These are phyloP conservation scores for Tenthredo amoena DNA, from an alignment of 2,888 invertebrate genomes.

Conservation along the genomic window DNA sequence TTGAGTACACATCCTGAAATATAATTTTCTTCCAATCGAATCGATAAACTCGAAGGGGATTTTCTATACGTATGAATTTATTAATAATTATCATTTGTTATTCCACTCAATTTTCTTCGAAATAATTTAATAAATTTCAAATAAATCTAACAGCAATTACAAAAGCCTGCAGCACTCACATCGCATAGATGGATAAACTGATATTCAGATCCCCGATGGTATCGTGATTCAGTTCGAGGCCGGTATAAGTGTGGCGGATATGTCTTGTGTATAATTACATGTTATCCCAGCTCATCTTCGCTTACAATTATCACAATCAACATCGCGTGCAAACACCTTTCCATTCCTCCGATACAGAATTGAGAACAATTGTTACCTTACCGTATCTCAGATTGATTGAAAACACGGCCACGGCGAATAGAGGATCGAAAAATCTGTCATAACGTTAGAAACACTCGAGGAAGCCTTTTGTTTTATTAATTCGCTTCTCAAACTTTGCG, in stretches of 20 bases:
- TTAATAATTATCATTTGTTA: conserved; percentile 8
- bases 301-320: conserved; percentile 33
- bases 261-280: not conserved
- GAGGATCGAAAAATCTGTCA: not conserved
- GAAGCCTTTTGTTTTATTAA: not conserved
- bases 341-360: not conserved
- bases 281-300: conserved; percentile 25
- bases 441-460: not conserved
- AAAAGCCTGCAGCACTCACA: not conserved
- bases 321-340: not conserved
- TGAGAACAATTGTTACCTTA: not conserved
- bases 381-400: not conserved
- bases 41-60: not conserved
- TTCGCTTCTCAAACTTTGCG: not conserved
- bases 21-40: not conserved
- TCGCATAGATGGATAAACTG: not conserved
- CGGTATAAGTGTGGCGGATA: not conserved
- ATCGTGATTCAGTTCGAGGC: not conserved
- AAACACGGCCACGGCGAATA: not conserved
- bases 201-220: not conserved
- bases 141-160: not conserved
- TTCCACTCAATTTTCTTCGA: not conserved
- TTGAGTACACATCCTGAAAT: not conserved
- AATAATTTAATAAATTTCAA: not conserved
- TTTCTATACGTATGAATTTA: not conserved